Conservation (phyloP, 2,888 invertebrate genomes). For the Drosophila prolongata region DNA sequence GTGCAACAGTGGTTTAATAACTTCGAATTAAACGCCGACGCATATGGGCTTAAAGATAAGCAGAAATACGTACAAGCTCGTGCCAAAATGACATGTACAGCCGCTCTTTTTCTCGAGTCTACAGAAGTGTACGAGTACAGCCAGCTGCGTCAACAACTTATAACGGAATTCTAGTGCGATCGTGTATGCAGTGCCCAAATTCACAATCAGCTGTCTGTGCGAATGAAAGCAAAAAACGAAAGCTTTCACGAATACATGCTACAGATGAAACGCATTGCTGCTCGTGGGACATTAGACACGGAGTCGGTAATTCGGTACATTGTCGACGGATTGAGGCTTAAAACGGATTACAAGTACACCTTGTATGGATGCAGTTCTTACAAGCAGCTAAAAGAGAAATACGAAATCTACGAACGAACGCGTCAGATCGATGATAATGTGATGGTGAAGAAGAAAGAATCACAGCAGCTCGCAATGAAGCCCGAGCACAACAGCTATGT, state of each 20-base stretch:
- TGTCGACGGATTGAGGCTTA: too few relatives aligned
- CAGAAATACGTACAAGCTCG: too few relatives aligned
- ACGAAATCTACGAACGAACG: neutral
- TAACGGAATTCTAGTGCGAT: too few relatives aligned
- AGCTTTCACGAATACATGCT: too few relatives aligned
- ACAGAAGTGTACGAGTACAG: neutral
- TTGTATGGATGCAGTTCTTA: neutral
- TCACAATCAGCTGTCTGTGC: too few relatives aligned
- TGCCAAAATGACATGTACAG: neutral
- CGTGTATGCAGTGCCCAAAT: too few relatives aligned
- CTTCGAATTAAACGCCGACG: neutral
- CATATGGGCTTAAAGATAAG: too few relatives aligned
- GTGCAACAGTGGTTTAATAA: neutral
- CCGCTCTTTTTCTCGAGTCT: neutral
- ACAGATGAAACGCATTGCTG: too few relatives aligned
- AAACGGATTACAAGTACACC: too few relatives aligned
- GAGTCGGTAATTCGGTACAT: too few relatives aligned
- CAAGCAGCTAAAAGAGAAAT: conserved; percentile 1
- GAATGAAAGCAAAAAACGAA: too few relatives aligned
- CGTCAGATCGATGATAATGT: neutral
- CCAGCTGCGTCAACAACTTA: neutral
- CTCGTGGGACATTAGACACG: too few relatives aligned
- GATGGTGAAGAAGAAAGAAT: neutral
- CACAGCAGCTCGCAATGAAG: neutral
- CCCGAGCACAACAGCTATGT: neutral